These are phyloP conservation scores for Hirundichthys speculiger DNA, from an alignment of 2,113 vertebrate species.

Conservation along the genomic window DNA sequence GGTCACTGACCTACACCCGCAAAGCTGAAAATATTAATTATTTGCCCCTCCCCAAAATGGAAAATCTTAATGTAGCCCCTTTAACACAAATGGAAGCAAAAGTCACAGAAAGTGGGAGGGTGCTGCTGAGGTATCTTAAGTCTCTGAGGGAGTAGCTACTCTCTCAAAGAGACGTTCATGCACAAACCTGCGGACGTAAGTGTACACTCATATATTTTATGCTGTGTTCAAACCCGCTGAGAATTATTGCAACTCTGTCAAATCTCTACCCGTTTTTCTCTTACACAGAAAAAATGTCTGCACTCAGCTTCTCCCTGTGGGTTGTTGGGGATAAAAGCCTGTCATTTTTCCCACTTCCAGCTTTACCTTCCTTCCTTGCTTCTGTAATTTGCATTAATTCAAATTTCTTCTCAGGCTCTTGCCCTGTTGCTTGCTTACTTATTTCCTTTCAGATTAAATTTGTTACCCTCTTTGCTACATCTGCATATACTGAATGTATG, in stretches of 20 bases:
- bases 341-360: conserved; percentile 30
- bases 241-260: conserved; percentile 50
- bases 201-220: conserved; percentile 31
- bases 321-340: conserved; percentile 58
- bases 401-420: conserved; percentile 17
- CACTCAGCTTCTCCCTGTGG: conserved; percentile 53
- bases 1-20: conserved; percentile 55
- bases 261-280: conserved; percentile 52
- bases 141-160: conserved; percentile 22
- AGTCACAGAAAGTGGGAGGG: conserved; percentile 38
- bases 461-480: conserved; percentile 3
- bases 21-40: conserved; percentile 67
- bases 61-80: conserved; percentile 34
- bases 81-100: conserved; percentile 35
- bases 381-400: conserved; percentile 17
- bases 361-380: conserved; percentile 23
- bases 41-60: conserved; percentile 27
- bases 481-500: not conserved
- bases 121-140: not conserved
- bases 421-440: not conserved
- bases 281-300: conserved; percentile 19
- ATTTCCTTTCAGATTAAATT: conserved; percentile 12
- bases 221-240: conserved; percentile 48
- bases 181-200: conserved; percentile 33
- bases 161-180: conserved; percentile 16